Percentiles rank a stretch among this genome's conserved stretches.
Conservation (phyloP, 2,888 invertebrate species). For the Dexiosoma caninum region DNA sequence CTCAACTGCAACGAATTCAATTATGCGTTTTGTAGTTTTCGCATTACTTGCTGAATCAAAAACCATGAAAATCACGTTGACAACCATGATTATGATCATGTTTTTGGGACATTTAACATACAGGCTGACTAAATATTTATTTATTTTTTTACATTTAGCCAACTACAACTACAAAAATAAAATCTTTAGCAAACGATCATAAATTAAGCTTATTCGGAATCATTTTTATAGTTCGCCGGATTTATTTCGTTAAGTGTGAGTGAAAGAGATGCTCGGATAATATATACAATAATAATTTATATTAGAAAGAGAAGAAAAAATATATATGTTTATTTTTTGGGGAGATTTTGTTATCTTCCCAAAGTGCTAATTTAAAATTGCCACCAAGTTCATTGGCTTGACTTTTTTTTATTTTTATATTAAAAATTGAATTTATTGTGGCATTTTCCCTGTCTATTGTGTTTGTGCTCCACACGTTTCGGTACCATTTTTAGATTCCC, state of each 20-base stretch:
- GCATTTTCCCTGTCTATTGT: neutral
- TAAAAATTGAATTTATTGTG: neutral
- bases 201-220: slow-evolving; percentile 47
- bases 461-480: neutral
- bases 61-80: slow-evolving; percentile 39
- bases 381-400: slow-evolving; percentile 53
- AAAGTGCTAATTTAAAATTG: slow-evolving; percentile 41
- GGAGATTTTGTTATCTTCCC: neutral
- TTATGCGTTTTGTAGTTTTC: slow-evolving; percentile 42
- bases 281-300: slow-evolving; percentile 22
- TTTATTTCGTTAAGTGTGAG: neutral
- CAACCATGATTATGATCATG: slow-evolving; percentile 29
- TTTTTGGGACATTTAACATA: slow-evolving; percentile 32
- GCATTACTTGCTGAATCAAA: slow-evolving; percentile 48
- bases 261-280: neutral
- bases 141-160: neutral
- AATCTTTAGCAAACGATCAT: slow-evolving; percentile 48
- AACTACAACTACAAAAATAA: slow-evolving; percentile 29
- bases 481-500: neutral
- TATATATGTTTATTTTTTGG: neutral
- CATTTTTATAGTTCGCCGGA: slow-evolving; percentile 34
- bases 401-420: slow-evolving; percentile 19
- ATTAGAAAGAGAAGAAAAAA: neutral
- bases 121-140: neutral
- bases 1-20: slow-evolving; percentile 51